Conservation (phyloP, 1,140 invertebrate species). For the Halesus radiatus region DNA sequence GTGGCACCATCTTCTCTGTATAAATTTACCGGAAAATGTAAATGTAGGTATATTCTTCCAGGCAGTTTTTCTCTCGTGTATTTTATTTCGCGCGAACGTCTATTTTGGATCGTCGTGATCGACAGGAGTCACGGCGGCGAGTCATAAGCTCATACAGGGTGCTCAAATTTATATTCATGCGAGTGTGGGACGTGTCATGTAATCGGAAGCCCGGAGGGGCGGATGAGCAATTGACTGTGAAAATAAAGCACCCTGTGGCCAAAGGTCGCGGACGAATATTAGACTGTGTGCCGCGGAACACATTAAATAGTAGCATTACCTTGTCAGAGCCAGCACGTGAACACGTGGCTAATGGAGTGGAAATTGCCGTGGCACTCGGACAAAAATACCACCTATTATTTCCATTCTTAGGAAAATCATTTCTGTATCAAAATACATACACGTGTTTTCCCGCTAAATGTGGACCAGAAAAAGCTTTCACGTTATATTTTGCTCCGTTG, state of each 20-base stretch:
- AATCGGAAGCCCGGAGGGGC: slow-evolving; percentile 22
- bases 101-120: slow-evolving; percentile 18
- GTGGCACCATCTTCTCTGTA: background rate
- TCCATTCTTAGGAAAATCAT: no score
- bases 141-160: slow-evolving; percentile 26
- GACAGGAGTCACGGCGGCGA: background rate
- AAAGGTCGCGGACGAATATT: background rate
- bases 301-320: background rate
- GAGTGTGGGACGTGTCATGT: slow-evolving; percentile 23
- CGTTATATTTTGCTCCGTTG: no score
- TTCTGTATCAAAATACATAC: no score
- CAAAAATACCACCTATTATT: background rate
- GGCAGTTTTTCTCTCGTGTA: background rate
- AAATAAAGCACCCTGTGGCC: slow-evolving; percentile 32
- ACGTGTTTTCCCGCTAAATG: no score
- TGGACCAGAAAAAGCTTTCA: no score
- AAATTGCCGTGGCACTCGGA: background rate
- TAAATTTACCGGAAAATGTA: background rate
- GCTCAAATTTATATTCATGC: slow-evolving; percentile 38
- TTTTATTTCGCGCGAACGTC: background rate
- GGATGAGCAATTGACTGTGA: slow-evolving; percentile 42
- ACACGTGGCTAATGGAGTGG: slow-evolving; percentile 16
- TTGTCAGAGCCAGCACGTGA: background rate
- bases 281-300: background rate
- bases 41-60: background rate